These are phyloP conservation scores for Martes martes DNA, from an alignment of 2,113 vertebrate species.

Conservation along the genomic window DNA sequence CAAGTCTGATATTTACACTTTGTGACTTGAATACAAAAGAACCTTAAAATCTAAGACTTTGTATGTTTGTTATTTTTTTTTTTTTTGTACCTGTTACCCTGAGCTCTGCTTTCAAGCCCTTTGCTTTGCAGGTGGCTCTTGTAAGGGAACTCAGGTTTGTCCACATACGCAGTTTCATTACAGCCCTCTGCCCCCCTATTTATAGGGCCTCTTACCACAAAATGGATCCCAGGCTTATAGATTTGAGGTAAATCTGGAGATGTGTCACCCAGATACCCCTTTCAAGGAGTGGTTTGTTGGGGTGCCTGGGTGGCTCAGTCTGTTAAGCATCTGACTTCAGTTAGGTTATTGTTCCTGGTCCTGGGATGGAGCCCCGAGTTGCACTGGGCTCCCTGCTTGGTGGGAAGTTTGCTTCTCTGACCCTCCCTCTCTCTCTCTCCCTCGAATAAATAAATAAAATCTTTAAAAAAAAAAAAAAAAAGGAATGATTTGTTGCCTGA, in stretches of 20 bases:
- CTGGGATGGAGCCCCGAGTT: background rate
- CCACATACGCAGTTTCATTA: background rate
- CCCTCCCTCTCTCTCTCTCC: background rate
- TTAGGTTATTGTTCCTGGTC: background rate
- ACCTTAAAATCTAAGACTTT: background rate
- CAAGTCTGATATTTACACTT: background rate
- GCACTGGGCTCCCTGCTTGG: no score
- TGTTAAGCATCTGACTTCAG: background rate
- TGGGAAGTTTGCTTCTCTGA: background rate
- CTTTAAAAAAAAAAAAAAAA: background rate
- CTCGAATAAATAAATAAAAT: background rate
- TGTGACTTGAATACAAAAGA: slow-evolving; percentile 24
- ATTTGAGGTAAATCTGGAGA: background rate
- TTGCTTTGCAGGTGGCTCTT: background rate
- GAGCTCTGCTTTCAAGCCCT: background rate
- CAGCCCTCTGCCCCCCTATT: background rate
- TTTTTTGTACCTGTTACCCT: background rate
- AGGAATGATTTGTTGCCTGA: background rate
- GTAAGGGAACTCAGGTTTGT: background rate
- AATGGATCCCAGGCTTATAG: background rate
- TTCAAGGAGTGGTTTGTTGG: background rate
- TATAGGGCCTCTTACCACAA: background rate
- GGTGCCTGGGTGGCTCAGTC: background rate
- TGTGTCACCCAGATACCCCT: background rate
- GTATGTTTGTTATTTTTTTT: background rate